Base-by-base conservation (phyloP, 2,113 vertebrate species). In the Steatornis caripensis region DNA sequence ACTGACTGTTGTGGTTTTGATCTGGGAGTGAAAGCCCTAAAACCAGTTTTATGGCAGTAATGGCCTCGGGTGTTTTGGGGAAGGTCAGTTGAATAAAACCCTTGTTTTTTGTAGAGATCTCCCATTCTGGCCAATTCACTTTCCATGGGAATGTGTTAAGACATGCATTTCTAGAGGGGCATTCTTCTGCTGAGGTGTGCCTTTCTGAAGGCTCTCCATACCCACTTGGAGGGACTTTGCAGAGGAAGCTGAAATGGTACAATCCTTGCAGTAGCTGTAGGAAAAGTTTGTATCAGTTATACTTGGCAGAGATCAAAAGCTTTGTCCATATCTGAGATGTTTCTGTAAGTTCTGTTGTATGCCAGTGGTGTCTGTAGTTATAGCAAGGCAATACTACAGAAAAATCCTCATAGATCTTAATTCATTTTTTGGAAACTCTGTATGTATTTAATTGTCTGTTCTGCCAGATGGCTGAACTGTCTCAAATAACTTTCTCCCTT, bases 271-370 rank as follows among this genome's bases (percentile, higher is more conserved):
- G 19, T 12, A 85, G 61, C 49, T 61, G 51, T 69, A 24, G 71
- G 32, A 55, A 34, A 80, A 83, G n/a, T 69, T 84, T 90, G 11
- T 60, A 2, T 71, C 13, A 22, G 3, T 75, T 66, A 8, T 14
- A 29, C 12, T 54, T 83, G 58, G 49, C 20, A 24, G 64, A 41
- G 7, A 21, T 84, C 19, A 45, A 66, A 78, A 46, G 8, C 36
- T 81, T 75, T 68, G n/a, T 24, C 8, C 3, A 0, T 69, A 27
- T 69, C 45, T 30, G 30, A 70, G 64, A 41, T 7, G 34, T 45
- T 16, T 0, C 0, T 75, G 20, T 61, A 54, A 76, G 13, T 92
- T 90, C 57, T 90, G 34, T 41, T 0, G 0, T 81, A 43, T 4
- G 22, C 27, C 30, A 4, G 46, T 51, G 46, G 8, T 58, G 16